A percentile compares a stretch with the other conserved stretches of the same genome.
Conservation (phyloP, 64 coral and sea anemone genomes). For the Montipora foliosa region DNA sequence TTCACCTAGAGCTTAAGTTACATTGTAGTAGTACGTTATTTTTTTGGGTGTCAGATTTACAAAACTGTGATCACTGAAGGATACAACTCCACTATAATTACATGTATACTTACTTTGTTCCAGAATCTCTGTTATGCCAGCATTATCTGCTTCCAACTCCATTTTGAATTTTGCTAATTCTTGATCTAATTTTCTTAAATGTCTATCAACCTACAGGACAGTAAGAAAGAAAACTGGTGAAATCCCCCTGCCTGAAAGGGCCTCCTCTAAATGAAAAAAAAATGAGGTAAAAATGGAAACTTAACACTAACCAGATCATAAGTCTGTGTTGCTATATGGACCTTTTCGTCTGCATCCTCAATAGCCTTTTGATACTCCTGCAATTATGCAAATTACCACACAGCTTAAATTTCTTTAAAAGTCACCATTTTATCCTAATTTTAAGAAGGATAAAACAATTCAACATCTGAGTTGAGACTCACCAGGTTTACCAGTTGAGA, state of each 20-base stretch:
- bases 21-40: too few species aligned
- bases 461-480: too few species aligned
- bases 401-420: too few species aligned
- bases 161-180: conserved; percentile 98
- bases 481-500: too few species aligned
- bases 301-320: conserved; percentile 87
- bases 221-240: neutral
- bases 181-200: conserved; percentile 98
- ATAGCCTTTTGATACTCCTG: conserved; percentile 98
- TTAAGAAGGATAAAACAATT: too few species aligned
- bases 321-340: conserved; percentile 93
- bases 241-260: too few species aligned
- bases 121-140: conserved; percentile 96
- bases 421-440: too few species aligned
- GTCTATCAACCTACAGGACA: conserved; percentile 86
- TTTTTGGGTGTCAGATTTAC: too few species aligned
- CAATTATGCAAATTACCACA: too few species aligned
- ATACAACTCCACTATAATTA: neutral
- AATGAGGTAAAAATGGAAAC: neutral
- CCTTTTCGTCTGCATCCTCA: conserved; percentile 99
- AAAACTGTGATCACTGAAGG: neutral
- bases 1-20: too few species aligned
- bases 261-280: neutral
- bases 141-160: conserved; percentile 99
- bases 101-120: conserved; percentile 82